Percentiles rank a stretch among this genome's conserved stretches.
Conservation (phyloP, 2,888 invertebrate genomes). For the Ceraclea dissimilis region DNA sequence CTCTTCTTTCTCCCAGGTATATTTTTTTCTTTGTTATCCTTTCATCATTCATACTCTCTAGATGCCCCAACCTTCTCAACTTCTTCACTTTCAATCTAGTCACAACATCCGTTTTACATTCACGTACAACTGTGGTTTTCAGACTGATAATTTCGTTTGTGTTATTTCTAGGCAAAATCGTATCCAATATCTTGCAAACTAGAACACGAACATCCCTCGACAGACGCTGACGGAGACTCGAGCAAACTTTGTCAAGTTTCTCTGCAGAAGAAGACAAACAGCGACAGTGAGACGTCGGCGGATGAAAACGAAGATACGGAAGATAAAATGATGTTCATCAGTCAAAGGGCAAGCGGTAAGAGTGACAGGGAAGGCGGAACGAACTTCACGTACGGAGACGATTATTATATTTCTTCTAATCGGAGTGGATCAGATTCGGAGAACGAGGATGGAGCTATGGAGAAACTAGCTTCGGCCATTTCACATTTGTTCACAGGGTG, state of each 20-base stretch:
- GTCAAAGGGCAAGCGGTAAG: conserved; percentile 36
- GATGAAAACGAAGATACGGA: conserved; percentile 50
- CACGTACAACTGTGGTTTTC: background rate
- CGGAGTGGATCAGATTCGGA: conserved; percentile 65
- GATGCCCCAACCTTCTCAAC: too few relatives aligned
- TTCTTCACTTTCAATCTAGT: too few relatives aligned
- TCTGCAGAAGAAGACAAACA: conserved; percentile 37
- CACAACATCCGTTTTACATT: too few relatives aligned
- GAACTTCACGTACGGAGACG: conserved; percentile 28
- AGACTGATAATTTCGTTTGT: too few relatives aligned
- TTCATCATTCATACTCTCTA: background rate
- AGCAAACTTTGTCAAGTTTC: conserved; percentile 28
- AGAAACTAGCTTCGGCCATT: conserved; percentile 64
- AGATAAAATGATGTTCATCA: conserved; percentile 54
- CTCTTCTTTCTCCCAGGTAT: too few relatives aligned
- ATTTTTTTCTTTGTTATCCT: background rate
- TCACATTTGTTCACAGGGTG: conserved; percentile 71
- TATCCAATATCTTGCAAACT: conserved; percentile 47
- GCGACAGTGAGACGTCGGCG: conserved; percentile 50
- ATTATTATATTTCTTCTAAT: conserved; percentile 47
- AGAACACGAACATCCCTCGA: conserved; percentile 28
- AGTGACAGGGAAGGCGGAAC: conserved; percentile 26
- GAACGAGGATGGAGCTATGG: conserved; percentile 61
- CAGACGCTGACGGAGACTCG: conserved; percentile 19
- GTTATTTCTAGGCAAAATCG: conserved; percentile 45